Percentiles rank a stretch among this genome's conserved stretches.
These are phyloP conservation scores for Calcarius ornatus DNA, from an alignment of 2,113 vertebrate genomes.

Conservation along the genomic window DNA sequence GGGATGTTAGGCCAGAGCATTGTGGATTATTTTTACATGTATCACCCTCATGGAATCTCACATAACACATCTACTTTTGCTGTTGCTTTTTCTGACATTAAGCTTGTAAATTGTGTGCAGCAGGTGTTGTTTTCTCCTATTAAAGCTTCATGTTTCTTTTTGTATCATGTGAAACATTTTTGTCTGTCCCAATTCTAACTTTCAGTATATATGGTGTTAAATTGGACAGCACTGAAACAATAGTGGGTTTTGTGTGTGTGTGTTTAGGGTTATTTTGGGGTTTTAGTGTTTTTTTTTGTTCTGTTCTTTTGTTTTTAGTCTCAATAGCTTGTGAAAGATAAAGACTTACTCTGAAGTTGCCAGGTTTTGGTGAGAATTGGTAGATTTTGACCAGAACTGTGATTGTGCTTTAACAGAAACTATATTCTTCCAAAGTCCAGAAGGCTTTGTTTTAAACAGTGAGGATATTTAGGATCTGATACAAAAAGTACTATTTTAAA, in stretches of 20 bases:
- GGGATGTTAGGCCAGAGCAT: background rate
- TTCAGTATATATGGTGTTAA: background rate
- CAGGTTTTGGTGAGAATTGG: background rate
- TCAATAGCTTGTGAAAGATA: background rate
- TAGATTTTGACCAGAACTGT: background rate
- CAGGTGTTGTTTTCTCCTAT: background rate
- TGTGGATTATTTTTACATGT: background rate
- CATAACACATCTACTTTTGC: background rate
- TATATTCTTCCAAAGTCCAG: background rate
- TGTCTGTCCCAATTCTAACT: background rate
- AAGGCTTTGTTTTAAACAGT: background rate
- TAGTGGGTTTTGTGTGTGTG: background rate
- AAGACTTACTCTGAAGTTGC: background rate
- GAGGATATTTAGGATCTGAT: background rate
- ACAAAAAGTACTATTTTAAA: background rate
- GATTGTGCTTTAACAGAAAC: background rate
- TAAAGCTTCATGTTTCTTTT: background rate
- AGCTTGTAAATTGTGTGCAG: background rate
- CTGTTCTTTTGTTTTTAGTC: background rate
- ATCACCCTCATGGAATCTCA: background rate
- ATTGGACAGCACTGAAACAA: background rate
- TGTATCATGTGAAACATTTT: background rate
- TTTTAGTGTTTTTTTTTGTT: background rate
- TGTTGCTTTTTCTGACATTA: background rate
- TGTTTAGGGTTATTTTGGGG: background rate